A percentile compares a stretch with the other conserved stretches of the same genome.
phyloP scores from a whole-genome alignment of 2,797 vertebrate genomes.

The Yasuhikotakia modesta region DNA sequence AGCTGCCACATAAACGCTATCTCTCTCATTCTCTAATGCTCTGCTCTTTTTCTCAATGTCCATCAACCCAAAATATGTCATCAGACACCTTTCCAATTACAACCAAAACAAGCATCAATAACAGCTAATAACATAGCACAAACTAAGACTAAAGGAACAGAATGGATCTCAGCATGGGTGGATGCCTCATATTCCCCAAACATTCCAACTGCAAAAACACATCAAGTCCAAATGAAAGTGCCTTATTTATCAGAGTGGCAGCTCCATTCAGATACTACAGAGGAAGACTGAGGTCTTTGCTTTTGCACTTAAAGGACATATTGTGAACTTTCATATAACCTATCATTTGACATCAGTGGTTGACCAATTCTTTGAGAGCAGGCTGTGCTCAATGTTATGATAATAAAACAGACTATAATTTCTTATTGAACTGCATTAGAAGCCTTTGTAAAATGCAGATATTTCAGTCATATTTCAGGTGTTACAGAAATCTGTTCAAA shows the following conservation, averaged over 20 bases:
- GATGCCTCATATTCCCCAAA: neutral
- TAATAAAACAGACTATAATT: no score
- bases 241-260: neutral
- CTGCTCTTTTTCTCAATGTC: neutral
- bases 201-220: neutral
- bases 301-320: no score
- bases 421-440: no score
- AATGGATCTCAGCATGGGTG: neutral
- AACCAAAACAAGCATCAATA: neutral
- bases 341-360: no score
- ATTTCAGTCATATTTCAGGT: no score
- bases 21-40: neutral
- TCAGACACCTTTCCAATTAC: neutral
- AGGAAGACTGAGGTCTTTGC: no score
- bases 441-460: no score
- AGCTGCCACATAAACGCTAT: conserved; percentile 11
- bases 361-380: no score
- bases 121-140: no score
- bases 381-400: no score
- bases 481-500: no score
- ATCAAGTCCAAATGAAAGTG: neutral
- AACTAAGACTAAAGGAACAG: neutral
- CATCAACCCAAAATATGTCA: neutral
- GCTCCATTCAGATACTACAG: neutral
- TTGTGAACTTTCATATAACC: no score